Evolutionary conservation across 37 sponge, comb jelly and placozoan species (phyloP), one percentile per base, ranked within the genome.

Genomic region (Ianthella basta): DNA sequence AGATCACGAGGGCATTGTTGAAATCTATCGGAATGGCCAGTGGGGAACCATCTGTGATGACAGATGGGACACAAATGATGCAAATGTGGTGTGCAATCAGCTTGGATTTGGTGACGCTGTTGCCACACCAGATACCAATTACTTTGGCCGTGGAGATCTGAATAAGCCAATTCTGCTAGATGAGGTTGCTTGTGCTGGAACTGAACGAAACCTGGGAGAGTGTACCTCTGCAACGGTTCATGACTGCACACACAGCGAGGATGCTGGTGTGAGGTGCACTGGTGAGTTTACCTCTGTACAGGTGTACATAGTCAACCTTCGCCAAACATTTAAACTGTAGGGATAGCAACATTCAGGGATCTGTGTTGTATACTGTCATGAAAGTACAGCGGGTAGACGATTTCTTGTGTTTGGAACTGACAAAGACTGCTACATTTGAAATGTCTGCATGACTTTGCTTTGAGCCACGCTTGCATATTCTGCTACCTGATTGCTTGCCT

Each of bases 261-360:
- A 88, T 61, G 88, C 83, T 57, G 84, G 88, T n/a, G 77, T 88
- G n/a, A 32, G 33, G 0, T 88, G 88, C 33, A 29, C n/a, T 27
- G 72, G 87, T 86, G 80, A 36, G 79, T 63, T 4, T 70, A 25
- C 30, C 3, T 44, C 3, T 8, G 8, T 44, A 44, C 50, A 44
- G n/a, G n/a, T n/a, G n/a, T 44, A 44, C 50, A 44, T 44, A 44
- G 6, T 8, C 50, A n/a, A n/a, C n/a, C n/a, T n/a, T n/a, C n/a
- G n/a, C n/a, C n/a, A n/a, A n/a, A n/a, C n/a, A n/a, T n/a, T n/a
- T n/a, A n/a, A n/a, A n/a, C n/a, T n/a, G n/a, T n/a, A n/a, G n/a
- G n/a, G n/a, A n/a, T n/a, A n/a, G n/a, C n/a, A n/a, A n/a, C n/a
- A n/a, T n/a, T n/a, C n/a, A n/a, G n/a, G n/a, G n/a, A n/a, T n/a